A percentile compares a stretch with the other conserved stretches of the same genome.
Evolutionary conservation across 2,113 vertebrate species (phyloP).

Genomic region (Motacilla alba): DNA sequence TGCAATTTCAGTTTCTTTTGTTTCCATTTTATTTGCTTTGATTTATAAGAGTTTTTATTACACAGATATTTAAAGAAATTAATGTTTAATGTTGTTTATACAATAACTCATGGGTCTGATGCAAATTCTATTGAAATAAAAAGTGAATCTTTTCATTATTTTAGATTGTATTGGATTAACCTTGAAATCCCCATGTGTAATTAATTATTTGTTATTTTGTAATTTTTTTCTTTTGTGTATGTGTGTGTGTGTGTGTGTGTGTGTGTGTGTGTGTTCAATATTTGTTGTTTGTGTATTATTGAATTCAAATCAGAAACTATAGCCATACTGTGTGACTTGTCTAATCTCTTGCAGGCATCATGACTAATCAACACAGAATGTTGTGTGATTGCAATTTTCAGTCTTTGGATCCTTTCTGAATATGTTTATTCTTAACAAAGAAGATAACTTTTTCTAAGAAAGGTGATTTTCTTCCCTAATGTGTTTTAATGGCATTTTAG

Average conservation of each 20-base stretch:
- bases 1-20: not conserved
- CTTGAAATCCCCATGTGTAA: not conserved
- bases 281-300: not conserved
- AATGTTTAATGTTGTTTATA: slow-evolving; percentile 36
- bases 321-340: not conserved
- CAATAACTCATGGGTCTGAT: not conserved
- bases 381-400: not conserved
- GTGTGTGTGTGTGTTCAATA: not conserved
- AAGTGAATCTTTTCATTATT: slow-evolving; percentile 19
- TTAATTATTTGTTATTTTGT: not conserved
- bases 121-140: slow-evolving; percentile 12
- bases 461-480: not conserved
- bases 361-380: not conserved
- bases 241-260: not conserved
- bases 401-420: not conserved
- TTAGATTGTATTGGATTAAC: not conserved
- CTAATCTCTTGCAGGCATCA: not conserved
- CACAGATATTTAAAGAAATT: slow-evolving; percentile 6
- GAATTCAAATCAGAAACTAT: not conserved
- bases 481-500: not conserved
- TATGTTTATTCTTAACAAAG: not conserved
- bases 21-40: slow-evolving; percentile 12
- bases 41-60: not conserved
- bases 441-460: not conserved
- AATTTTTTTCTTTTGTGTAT: not conserved